These are phyloP conservation scores for Trypoxylus dichotomus DNA, from an alignment of 1,140 invertebrate genomes.

Conservation along the genomic window DNA sequence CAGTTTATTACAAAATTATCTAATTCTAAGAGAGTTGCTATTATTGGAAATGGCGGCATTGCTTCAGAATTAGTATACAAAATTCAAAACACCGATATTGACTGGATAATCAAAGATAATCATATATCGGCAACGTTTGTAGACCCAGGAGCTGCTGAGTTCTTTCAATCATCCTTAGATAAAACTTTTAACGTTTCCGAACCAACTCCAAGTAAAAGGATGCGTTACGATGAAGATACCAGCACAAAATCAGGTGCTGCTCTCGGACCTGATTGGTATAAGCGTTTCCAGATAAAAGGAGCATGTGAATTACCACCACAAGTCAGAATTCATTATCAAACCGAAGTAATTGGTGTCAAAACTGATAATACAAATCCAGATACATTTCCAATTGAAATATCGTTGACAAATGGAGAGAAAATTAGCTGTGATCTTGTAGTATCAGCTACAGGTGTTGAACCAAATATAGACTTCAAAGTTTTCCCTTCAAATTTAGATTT, in stretches of 20 bases:
- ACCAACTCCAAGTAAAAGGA: slow-evolving; percentile 61
- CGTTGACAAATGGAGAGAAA: slow-evolving; percentile 73
- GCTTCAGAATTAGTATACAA: slow-evolving; percentile 94
- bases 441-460: slow-evolving; percentile 92
- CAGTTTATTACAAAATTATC: slow-evolving; percentile 73
- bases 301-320: slow-evolving; percentile 48
- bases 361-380: slow-evolving; percentile 50
- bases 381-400: slow-evolving; percentile 71
- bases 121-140: slow-evolving; percentile 92
- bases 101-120: slow-evolving; percentile 93
- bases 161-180: slow-evolving; percentile 68
- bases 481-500: slow-evolving; percentile 56
- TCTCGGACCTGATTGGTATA: slow-evolving; percentile 94
- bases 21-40: slow-evolving; percentile 69
- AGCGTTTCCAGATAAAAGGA: slow-evolving; percentile 67
- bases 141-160: slow-evolving; percentile 93
- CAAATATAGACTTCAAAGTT: slow-evolving; percentile 64
- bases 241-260: slow-evolving; percentile 71
- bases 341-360: slow-evolving; percentile 65
- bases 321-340: slow-evolving; percentile 67
- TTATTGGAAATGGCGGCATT: slow-evolving; percentile 97
- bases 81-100: slow-evolving; percentile 77
- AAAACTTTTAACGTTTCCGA: neutral
- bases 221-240: slow-evolving; percentile 67
- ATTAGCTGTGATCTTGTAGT: slow-evolving; percentile 90